Evolutionary conservation across 2,888 invertebrate genomes (phyloP).

Genomic region (Horisme vitalbata): DNA sequence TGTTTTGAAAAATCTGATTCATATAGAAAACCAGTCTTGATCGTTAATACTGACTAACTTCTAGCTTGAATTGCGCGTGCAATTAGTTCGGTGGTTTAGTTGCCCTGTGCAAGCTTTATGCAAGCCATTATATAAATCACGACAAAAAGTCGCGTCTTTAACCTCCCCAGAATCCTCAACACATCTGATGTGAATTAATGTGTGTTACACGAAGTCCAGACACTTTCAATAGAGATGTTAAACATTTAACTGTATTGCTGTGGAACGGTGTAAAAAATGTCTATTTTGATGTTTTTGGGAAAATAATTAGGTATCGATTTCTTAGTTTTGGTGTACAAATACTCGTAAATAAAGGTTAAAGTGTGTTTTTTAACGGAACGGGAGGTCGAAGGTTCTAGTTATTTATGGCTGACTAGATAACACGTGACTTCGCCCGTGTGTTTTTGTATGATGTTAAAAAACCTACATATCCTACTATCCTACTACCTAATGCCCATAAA

Average conservation of each 20-base stretch:
- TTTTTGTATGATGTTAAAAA: no score
- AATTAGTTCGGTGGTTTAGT: no score
- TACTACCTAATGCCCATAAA: no score
- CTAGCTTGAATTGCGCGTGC: no score
- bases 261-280: slow-evolving; percentile 7
- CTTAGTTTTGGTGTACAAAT: neutral
- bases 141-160: slow-evolving; percentile 15
- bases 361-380: slow-evolving; percentile 11
- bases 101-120: no score
- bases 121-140: neutral
- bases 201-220: slow-evolving; percentile 34
- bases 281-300: slow-evolving; percentile 13
- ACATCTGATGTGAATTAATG: slow-evolving; percentile 30
- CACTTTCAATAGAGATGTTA: slow-evolving; percentile 42
- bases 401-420: no score
- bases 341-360: neutral
- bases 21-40: no score
- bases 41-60: no score
- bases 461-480: no score
- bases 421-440: no score
- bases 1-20: no score
- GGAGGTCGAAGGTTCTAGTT: slow-evolving; percentile 6
- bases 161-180: slow-evolving; percentile 5
- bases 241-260: slow-evolving; percentile 30
- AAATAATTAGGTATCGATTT: slow-evolving; percentile 26